phyloP scores from a whole-genome alignment of 2,888 invertebrate species.

The Agrochola lota region DNA sequence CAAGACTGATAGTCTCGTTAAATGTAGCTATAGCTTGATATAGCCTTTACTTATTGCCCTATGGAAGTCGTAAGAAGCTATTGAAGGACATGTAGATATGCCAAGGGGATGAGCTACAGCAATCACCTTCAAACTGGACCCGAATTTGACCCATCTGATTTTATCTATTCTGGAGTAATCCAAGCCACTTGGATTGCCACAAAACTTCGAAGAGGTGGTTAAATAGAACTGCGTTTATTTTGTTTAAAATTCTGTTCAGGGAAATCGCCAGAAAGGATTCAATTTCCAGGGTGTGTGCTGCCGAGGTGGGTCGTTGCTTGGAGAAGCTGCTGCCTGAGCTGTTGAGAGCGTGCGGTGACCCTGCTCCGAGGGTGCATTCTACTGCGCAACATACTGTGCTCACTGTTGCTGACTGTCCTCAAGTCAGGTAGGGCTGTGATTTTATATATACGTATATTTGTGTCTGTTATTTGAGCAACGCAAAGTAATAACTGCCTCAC shows the following conservation, averaged over 20 bases:
- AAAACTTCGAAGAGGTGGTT: not conserved
- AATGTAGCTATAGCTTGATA: not conserved
- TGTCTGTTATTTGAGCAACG: not conserved
- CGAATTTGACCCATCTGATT: not conserved
- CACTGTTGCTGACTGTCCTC: conserved; percentile 95
- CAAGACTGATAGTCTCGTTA: not conserved
- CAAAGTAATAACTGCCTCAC: too few species aligned
- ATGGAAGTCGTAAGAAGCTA: not conserved
- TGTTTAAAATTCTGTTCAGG: conserved; percentile 35
- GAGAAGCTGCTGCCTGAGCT: conserved; percentile 96
- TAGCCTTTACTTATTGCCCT: not conserved
- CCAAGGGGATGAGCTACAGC: not conserved
- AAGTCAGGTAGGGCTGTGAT: conserved; percentile 91
- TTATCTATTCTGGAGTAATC: not conserved
- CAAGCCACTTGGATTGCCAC: not conserved
- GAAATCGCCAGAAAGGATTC: conserved; percentile 37
- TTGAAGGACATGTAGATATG: not conserved
- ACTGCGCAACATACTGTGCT: conserved; percentile 96
- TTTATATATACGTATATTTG: not conserved
- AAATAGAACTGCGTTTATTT: not conserved
- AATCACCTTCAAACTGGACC: not conserved
- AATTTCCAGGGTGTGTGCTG: conserved; percentile 93
- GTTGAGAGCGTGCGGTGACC: conserved; percentile 96
- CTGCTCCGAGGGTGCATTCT: conserved; percentile 96
- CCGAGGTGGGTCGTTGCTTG: conserved; percentile 95